phyloP scores from a whole-genome alignment of 1,140 invertebrate species.

The Musca domestica region DNA sequence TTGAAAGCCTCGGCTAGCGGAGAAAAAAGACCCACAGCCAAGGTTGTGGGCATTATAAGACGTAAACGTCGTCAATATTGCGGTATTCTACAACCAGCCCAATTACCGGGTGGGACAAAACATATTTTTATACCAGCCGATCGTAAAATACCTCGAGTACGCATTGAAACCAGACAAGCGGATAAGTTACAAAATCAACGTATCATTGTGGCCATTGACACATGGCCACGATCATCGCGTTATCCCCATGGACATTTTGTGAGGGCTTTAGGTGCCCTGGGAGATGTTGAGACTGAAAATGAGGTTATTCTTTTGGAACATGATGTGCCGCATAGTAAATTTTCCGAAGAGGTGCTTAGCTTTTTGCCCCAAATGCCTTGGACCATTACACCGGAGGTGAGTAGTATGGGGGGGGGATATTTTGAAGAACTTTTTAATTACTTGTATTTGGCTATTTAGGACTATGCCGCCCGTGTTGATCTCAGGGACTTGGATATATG shows the following conservation, averaged over 20 bases:
- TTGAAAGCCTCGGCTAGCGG: slow-evolving; percentile 31
- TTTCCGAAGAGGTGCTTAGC: slow-evolving; percentile 89
- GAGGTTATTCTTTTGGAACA: slow-evolving; percentile 94
- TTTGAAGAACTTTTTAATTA: neutral
- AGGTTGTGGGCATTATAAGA: slow-evolving; percentile 91
- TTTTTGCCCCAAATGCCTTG: slow-evolving; percentile 91
- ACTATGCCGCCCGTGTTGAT: slow-evolving; percentile 76
- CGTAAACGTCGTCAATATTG: slow-evolving; percentile 97
- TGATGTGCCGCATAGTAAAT: slow-evolving; percentile 93
- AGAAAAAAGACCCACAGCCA: slow-evolving; percentile 68
- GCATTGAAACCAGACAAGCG: slow-evolving; percentile 89
- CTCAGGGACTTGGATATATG: slow-evolving; percentile 84
- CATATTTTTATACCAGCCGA: slow-evolving; percentile 91
- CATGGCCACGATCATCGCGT: slow-evolving; percentile 84
- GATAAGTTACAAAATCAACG: slow-evolving; percentile 77
- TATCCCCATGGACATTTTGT: slow-evolving; percentile 83
- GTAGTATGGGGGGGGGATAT: slow-evolving; percentile 16
- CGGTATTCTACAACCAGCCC: slow-evolving; percentile 84
- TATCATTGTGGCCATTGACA: slow-evolving; percentile 89
- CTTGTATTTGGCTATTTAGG: slow-evolving; percentile 57
- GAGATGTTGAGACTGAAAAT: slow-evolving; percentile 90
- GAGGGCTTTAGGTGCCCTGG: slow-evolving; percentile 72
- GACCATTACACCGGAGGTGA: slow-evolving; percentile 79
- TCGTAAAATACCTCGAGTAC: slow-evolving; percentile 83
- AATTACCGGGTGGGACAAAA: slow-evolving; percentile 67